Evolutionary conservation across 2,888 invertebrate genomes (phyloP).

Genomic region (Phymatocera aterrima): DNA sequence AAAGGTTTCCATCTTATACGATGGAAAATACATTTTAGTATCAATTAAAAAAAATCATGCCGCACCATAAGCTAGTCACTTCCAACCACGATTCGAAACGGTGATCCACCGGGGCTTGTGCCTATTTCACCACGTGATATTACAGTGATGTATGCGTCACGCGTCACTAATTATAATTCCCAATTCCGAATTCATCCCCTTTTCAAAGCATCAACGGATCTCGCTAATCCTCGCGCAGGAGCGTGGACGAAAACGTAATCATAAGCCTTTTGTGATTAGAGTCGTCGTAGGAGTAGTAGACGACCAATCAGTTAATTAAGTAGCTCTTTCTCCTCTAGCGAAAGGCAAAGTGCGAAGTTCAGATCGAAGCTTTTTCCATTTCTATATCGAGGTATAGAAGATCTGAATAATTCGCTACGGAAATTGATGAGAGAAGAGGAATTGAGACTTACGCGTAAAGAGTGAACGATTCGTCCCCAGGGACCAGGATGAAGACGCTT

Average conservation of each 20-base stretch:
- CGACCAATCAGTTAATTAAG: too few relatives aligned
- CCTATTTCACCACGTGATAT: neutral
- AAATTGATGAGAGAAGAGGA: too few relatives aligned
- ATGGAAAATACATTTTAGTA: constrained; percentile 40
- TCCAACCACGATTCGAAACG: constrained; percentile 22
- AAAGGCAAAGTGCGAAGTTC: too few relatives aligned
- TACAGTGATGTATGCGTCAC: neutral
- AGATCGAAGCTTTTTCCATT: too few relatives aligned
- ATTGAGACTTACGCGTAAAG: too few relatives aligned
- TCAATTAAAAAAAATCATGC: constrained; percentile 36
- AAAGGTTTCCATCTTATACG: constrained; percentile 17
- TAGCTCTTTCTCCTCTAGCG: too few relatives aligned
- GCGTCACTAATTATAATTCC: neutral
- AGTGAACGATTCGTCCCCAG: neutral
- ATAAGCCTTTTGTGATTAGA: neutral
- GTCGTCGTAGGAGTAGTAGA: neutral
- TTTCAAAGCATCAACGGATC: too few relatives aligned
- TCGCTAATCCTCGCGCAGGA: too few relatives aligned
- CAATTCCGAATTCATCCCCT: neutral
- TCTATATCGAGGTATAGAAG: too few relatives aligned
- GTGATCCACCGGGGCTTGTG: neutral
- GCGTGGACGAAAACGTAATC: too few relatives aligned
- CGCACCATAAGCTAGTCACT: constrained; percentile 28
- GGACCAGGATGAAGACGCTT: neutral
- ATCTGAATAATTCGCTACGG: too few relatives aligned